Evolutionary conservation across 2,113 vertebrate species (phyloP), one percentile per base, ranked within the genome.

Genomic region (Xyliphius kryptos): DNA sequence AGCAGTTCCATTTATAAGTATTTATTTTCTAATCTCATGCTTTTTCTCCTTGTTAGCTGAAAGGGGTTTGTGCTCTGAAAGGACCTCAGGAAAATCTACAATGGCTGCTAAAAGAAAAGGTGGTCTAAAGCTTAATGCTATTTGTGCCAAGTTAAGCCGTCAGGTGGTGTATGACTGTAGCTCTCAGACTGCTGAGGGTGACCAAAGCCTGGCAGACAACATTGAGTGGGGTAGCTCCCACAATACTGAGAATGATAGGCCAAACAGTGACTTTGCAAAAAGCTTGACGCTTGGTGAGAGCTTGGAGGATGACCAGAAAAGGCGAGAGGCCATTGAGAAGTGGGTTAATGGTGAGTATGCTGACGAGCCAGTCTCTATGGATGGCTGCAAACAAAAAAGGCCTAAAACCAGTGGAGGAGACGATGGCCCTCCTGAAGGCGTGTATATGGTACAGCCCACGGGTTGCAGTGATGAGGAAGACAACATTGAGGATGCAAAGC

Each of bases 81-180:
- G 87, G 77, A 91, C 90, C 85, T 88, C 96, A 91, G 92, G 93
- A 91, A 97, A 92, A 90, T 83, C 91, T 84, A 87, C 92, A 37
- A 98, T 97, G 96, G 96, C 96, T 79, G 89, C 94, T 91, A 98
- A 98, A 89, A 93, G 96, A 85, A 99, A 99, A 91, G 94, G 96
- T 80, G 96, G 96, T 91, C 91, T 99, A 89, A 99, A 99, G 83
- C 91, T 99, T 48, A 99, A 99, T 0, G 95, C 94, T 70, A 99
- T 99, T 89, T 99, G 96, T 79, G 95, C 95, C 90, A 99, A 99
- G 91, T 89, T 99, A 80, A 98, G 95, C 85, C 93, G 95, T 74
- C 96, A 98, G 84, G 95, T 98, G 68, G 91, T 95, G 74, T 93
- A 90, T 2, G 94, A 97, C 79, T 85, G 88, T 73, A 89, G 83